These are phyloP conservation scores for Fundulus diaphanus DNA, from an alignment of 2,797 vertebrate species.

Conservation along the genomic window DNA sequence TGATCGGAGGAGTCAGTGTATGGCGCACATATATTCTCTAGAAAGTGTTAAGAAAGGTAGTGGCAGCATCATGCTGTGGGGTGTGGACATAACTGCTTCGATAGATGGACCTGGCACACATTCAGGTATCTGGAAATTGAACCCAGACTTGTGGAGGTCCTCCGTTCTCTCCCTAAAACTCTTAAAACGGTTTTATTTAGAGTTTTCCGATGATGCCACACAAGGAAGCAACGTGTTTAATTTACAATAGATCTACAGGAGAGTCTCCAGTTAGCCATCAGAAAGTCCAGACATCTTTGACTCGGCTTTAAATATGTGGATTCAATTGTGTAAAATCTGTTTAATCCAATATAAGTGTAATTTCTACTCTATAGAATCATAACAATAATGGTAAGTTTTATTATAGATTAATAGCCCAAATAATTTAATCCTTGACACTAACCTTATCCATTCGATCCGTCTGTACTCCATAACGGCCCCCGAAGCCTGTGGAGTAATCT, in stretches of 20 bases:
- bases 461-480: slow-evolving; percentile 91
- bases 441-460: slow-evolving; percentile 94
- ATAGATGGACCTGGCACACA: too few species aligned
- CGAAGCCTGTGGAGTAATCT: slow-evolving; percentile 96
- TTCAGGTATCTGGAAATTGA: too few species aligned
- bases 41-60: too few species aligned
- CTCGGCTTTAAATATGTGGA: not conserved
- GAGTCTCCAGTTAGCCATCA: not conserved
- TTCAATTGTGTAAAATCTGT: too few species aligned
- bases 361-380: too few species aligned
- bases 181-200: not conserved
- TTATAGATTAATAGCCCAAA: not conserved
- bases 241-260: not conserved
- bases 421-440: slow-evolving; percentile 2
- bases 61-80: not conserved
- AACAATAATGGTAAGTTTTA: too few species aligned
- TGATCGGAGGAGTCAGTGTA: not conserved
- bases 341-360: not conserved
- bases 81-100: too few species aligned
- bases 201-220: too few species aligned
- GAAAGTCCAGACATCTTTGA: not conserved
- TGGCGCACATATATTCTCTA: too few species aligned
- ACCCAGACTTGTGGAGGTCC: not conserved
- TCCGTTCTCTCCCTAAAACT: not conserved
- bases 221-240: not conserved